phyloP scores from a whole-genome alignment of 1,140 invertebrate genomes.

The Cydia amplana region DNA sequence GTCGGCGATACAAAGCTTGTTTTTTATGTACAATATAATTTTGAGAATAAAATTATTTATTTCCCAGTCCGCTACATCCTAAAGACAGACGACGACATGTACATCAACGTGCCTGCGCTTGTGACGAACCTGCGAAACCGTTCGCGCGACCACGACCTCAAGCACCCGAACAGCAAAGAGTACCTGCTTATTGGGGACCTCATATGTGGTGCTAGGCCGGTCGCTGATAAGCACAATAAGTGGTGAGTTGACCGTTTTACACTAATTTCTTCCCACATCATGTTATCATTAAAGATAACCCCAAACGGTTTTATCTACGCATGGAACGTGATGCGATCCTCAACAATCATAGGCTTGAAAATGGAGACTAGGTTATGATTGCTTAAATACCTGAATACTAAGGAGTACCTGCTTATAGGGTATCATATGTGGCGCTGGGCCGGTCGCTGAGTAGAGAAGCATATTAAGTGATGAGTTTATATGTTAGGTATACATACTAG shows the following conservation, averaged over 20 bases:
- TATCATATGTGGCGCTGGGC: conserved; percentile 87
- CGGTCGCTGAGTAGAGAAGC: conserved; percentile 85
- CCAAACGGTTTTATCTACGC: too few species aligned
- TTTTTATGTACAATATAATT: too few species aligned
- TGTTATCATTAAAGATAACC: too few species aligned
- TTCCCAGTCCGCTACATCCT: conserved; percentile 83
- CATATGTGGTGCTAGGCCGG: conserved; percentile 87
- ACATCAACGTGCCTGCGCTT: conserved; percentile 86
- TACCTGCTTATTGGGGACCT: conserved; percentile 85
- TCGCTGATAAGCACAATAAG: conserved; percentile 86
- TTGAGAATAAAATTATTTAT: conserved; percentile 18
- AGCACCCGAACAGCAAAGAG: conserved; percentile 50
- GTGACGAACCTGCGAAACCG: conserved; percentile 73
- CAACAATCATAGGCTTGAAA: too few species aligned
- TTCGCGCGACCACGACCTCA: conserved; percentile 51
- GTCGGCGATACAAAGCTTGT: too few species aligned
- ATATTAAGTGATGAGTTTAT: conserved; percentile 86
- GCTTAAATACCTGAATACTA: conserved; percentile 34
- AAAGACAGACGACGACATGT: conserved; percentile 93
- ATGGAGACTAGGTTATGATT: too few species aligned
- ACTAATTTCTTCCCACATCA: too few species aligned
- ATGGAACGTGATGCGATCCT: too few species aligned
- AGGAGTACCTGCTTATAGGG: conserved; percentile 83
- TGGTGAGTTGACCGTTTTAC: conserved; percentile 80
- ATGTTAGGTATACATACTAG: too few species aligned